Base-by-base conservation (phyloP, 2,113 vertebrate species). In the Xyrauchen texanus region DNA sequence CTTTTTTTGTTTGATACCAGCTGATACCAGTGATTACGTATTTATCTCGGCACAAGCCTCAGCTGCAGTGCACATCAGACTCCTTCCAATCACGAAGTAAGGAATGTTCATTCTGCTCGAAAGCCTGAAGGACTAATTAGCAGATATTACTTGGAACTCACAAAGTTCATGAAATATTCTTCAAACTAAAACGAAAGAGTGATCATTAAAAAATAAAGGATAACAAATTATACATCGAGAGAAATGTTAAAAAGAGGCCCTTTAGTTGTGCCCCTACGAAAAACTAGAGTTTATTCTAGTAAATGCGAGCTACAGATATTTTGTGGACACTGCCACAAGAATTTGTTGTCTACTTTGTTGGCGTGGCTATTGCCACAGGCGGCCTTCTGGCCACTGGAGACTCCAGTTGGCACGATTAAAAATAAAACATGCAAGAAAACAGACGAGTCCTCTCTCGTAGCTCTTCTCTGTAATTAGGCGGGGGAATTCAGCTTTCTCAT, bases 121-220 rank as follows among this genome's bases (percentile, higher is more conserved):
- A 79, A 91, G 89, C 90, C 92, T 90, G 86, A 84, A 92, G 90
- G 88, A 90, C 88, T 93, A 91, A 92, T 93, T 91, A 91, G 88
- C 89, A 88, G 91, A 90, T 90, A 91, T 89, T 88, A 90, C 86
- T 89, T 87, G 86, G 88, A 69, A 58, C 85, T 89, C 86, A 89
- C 88, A 86, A 90, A 92, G 91, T 86, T 78, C 78, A 91, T 90
- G 85, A 92, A 91, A 91, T 90, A 90, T 91, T 88, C 89, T 86
- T 89, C 86, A 88, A 89, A 82, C 82, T 85, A 89, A 9, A 89
- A 90, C 21, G 21, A 34, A 34, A 34, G 21, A 34, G 21, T 34
- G 21, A 34, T 34, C 21, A 34, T 34, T 34, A 91, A 81, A 91
- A 89, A 91, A 87, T 87, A 89, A 91, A 11, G 88, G 81, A 89